Conservation (phyloP, 2,113 vertebrate species). For the Donacobius atricapilla region DNA sequence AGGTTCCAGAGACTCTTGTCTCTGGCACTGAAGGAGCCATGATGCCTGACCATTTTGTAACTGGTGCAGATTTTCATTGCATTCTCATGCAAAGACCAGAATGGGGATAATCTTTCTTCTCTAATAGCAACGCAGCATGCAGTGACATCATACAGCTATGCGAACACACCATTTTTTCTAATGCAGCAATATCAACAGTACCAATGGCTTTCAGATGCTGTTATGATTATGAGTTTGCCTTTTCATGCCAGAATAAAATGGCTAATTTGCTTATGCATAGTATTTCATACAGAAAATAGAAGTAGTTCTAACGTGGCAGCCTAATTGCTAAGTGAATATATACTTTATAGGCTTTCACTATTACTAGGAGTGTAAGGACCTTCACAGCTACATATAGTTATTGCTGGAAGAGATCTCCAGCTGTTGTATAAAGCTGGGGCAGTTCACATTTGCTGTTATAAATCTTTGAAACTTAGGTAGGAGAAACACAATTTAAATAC, state of each 20-base stretch:
- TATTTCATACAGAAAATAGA: conserved; percentile 50
- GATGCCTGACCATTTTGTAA: background rate
- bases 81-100: conserved; percentile 55
- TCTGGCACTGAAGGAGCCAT: background rate
- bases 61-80: conserved; percentile 29
- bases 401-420: background rate
- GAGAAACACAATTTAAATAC: conserved; percentile 6
- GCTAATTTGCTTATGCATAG: conserved; percentile 42
- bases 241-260: conserved; percentile 53
- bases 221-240: conserved; percentile 55
- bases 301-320: conserved; percentile 41
- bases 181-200: conserved; percentile 63
- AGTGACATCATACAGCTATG: conserved; percentile 60
- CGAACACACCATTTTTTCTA: conserved; percentile 66
- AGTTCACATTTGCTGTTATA: background rate
- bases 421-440: background rate
- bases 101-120: conserved; percentile 43
- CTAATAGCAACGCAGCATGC: conserved; percentile 60
- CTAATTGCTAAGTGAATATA: conserved; percentile 13
- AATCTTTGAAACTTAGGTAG: conserved; percentile 16
- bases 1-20: background rate
- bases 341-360: conserved; percentile 25
- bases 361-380: conserved; percentile 43
- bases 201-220: conserved; percentile 60
- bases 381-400: conserved; percentile 34